Evolutionary conservation across 2,888 invertebrate genomes (phyloP).

Genomic region (Cremastobaeus sp.): DNA sequence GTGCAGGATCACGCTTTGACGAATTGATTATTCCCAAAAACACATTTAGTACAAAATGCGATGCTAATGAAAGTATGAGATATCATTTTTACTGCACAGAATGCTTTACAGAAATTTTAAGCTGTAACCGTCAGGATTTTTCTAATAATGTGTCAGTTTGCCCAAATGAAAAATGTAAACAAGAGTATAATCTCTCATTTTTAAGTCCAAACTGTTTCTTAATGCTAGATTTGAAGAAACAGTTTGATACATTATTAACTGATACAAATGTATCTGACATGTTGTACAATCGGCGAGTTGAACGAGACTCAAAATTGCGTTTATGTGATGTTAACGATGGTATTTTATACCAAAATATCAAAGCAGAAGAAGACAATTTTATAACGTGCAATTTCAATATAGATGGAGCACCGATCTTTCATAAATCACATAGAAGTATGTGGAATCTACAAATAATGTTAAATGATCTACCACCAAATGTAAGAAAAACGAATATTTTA

Average conservation of each 20-base stretch:
- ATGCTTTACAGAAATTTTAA: constrained; percentile 10
- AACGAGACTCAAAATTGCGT: background rate
- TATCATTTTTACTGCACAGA: constrained; percentile 33
- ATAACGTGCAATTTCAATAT: constrained; percentile 33
- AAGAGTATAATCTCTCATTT: constrained; percentile 17
- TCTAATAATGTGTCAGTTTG: constrained; percentile 3
- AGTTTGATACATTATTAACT: background rate
- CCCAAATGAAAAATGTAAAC: constrained; percentile 14
- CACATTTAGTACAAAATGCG: constrained; percentile 14
- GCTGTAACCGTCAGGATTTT: constrained; percentile 6
- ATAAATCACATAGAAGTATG: constrained; percentile 29
- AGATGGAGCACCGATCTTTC: constrained; percentile 32
- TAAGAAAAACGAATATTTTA: constrained; percentile 18
- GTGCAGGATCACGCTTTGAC: constrained; percentile 30
- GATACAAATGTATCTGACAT: constrained; percentile 17
- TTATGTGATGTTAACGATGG: constrained; percentile 22
- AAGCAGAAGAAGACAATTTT: constrained; percentile 15
- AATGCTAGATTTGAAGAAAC: constrained; percentile 11
- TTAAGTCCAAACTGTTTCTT: constrained; percentile 25
- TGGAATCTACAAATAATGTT: constrained; percentile 31
- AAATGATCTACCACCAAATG: constrained; percentile 17
- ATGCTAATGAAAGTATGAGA: constrained; percentile 3
- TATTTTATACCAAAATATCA: constrained; percentile 17
- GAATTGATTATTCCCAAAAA: constrained; percentile 18
- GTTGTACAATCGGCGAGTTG: constrained; percentile 1